phyloP scores from a whole-genome alignment of 2,888 invertebrate genomes.

The Dusona sp. region DNA sequence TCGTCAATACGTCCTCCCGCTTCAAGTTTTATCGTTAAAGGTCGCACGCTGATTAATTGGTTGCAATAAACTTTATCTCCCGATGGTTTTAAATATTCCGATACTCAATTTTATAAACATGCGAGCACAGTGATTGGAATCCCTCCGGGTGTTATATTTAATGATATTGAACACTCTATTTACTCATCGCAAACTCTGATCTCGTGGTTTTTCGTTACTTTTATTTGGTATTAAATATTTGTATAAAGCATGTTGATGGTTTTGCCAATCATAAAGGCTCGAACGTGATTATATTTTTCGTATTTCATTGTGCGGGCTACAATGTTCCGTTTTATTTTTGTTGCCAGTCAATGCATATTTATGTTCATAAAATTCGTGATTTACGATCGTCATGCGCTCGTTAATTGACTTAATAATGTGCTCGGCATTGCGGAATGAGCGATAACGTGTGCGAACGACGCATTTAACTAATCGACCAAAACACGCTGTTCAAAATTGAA shows the following conservation, averaged over 20 bases:
- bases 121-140: slow-evolving; percentile 1
- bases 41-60: slow-evolving; percentile 61
- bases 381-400: slow-evolving; percentile 52
- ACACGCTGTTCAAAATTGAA: slow-evolving; percentile 21
- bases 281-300: not conserved
- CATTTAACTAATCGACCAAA: slow-evolving; percentile 23
- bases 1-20: slow-evolving; percentile 16
- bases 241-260: not conserved
- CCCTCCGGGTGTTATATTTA: not conserved
- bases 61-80: slow-evolving; percentile 50
- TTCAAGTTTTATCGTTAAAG: slow-evolving; percentile 45
- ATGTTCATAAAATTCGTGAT: slow-evolving; percentile 39
- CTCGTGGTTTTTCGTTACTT: not conserved
- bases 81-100: slow-evolving; percentile 22
- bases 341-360: slow-evolving; percentile 5
- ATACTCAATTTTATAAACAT: slow-evolving; percentile 7
- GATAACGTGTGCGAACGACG: slow-evolving; percentile 51
- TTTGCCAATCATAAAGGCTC: not conserved
- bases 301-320: not conserved
- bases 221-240: not conserved
- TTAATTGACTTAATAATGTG: slow-evolving; percentile 69
- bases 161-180: not conserved
- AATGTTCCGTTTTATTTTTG: not conserved
- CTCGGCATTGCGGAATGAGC: slow-evolving; percentile 58
- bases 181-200: not conserved